phyloP scores from a whole-genome alignment of 2,113 vertebrate genomes.

The Gallinago paraguaiae region DNA sequence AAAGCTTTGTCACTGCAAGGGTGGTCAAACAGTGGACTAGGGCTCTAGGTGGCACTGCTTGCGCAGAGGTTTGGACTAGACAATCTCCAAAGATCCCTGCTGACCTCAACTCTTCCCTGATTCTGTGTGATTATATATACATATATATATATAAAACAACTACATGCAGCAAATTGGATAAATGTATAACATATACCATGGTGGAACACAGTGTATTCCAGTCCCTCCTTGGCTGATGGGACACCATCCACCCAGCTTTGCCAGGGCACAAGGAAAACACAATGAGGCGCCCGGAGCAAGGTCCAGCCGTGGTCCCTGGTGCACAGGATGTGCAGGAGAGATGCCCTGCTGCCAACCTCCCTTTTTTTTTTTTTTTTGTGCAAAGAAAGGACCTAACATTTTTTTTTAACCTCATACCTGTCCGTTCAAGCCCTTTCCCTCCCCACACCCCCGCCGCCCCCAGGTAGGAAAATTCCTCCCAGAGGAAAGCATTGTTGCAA shows the following conservation, averaged over 20 bases:
- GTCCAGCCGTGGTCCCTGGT: background rate
- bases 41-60: background rate
- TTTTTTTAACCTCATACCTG: background rate
- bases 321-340: background rate
- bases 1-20: background rate
- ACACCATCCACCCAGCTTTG: background rate
- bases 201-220: background rate
- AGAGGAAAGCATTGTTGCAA: conserved; percentile 40
- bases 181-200: fast-evolving
- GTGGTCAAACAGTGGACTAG: background rate
- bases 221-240: background rate
- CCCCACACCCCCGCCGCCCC: background rate
- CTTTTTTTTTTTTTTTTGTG: background rate
- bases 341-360: background rate
- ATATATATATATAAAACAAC: background rate
- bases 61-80: background rate
- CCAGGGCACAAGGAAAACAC: fast-evolving
- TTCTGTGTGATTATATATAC: background rate
- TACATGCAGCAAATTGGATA: background rate
- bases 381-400: background rate
- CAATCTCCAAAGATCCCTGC: background rate
- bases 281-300: fast-evolving
- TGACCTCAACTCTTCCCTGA: background rate
- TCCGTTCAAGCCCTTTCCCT: background rate
- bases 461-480: conserved; percentile 60